Percentiles rank a stretch among this genome's conserved stretches.
Evolutionary conservation across 2,113 vertebrate genomes (phyloP).

Genomic region (Gavia stellata): DNA sequence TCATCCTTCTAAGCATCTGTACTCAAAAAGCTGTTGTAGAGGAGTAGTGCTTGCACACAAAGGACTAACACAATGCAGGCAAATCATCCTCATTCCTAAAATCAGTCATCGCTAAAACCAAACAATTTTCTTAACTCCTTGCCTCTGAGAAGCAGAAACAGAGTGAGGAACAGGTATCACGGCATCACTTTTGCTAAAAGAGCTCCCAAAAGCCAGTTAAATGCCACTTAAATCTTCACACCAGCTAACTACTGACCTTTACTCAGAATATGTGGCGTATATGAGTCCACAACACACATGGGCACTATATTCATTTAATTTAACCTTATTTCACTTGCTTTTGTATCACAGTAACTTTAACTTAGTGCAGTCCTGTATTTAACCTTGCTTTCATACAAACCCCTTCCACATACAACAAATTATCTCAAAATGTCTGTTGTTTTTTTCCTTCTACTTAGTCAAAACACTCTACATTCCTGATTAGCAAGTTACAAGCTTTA

Average conservation of each 20-base stretch:
- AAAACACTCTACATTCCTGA: not conserved
- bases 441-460: not conserved
- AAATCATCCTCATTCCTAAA: not conserved
- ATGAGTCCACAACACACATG: not conserved
- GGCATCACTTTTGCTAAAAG: not conserved
- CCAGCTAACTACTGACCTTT: not conserved
- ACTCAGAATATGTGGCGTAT: not conserved
- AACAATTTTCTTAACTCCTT: not conserved
- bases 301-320: not conserved
- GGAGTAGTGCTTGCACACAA: not conserved
- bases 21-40: not conserved
- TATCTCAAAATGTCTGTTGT: not conserved
- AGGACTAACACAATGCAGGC: not conserved
- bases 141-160: not conserved
- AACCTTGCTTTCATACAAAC: not conserved
- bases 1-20: not conserved
- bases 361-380: not conserved
- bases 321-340: not conserved
- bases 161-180: not conserved
- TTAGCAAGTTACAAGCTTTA: not conserved
- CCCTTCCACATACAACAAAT: not conserved
- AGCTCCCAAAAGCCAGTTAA: not conserved
- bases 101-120: not conserved
- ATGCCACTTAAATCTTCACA: not conserved
- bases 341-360: not conserved